Conservation (phyloP, 1,140 invertebrate species). For the Bombyx mandarina region DNA sequence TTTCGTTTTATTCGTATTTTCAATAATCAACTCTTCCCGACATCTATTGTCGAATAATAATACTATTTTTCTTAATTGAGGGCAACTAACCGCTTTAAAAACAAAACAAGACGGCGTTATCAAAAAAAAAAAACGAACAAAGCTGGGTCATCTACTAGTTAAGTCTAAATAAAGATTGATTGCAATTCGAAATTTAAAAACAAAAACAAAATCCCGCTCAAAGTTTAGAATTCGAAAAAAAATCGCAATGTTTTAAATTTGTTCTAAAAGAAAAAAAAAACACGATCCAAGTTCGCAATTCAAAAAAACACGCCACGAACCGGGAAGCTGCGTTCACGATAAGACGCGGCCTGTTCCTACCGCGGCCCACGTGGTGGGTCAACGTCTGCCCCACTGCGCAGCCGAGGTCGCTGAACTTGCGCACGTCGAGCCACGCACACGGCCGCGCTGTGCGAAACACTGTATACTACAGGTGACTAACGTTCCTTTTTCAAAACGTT, state of each 20-base stretch:
- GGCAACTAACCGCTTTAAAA: too few species aligned
- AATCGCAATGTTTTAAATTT: neutral
- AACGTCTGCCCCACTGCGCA: slow-evolving; percentile 60
- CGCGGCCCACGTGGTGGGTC: slow-evolving; percentile 60
- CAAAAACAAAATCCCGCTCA: neutral
- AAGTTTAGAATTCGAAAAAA: neutral
- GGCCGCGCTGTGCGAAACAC: slow-evolving; percentile 4
- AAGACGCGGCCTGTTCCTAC: slow-evolving; percentile 30
- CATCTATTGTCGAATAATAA: too few species aligned
- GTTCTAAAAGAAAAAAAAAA: neutral
- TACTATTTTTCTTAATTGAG: too few species aligned
- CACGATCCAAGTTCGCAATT: slow-evolving; percentile 2
- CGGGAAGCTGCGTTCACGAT: slow-evolving; percentile 38
- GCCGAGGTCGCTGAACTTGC: slow-evolving; percentile 39
- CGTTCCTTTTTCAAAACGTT: slow-evolving; percentile 6
- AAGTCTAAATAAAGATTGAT: too few species aligned
- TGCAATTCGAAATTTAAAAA: neutral
- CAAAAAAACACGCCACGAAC: slow-evolving; percentile 30
- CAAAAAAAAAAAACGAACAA: too few species aligned
- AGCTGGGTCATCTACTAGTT: too few species aligned
- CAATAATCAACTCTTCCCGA: too few species aligned
- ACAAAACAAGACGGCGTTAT: too few species aligned
- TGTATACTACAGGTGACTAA: slow-evolving; percentile 24
- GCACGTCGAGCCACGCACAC: slow-evolving; percentile 18
- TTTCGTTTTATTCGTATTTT: too few species aligned